Evolutionary conservation across 2,797 vertebrate species (phyloP).

Genomic region (Molossus alvarezi): DNA sequence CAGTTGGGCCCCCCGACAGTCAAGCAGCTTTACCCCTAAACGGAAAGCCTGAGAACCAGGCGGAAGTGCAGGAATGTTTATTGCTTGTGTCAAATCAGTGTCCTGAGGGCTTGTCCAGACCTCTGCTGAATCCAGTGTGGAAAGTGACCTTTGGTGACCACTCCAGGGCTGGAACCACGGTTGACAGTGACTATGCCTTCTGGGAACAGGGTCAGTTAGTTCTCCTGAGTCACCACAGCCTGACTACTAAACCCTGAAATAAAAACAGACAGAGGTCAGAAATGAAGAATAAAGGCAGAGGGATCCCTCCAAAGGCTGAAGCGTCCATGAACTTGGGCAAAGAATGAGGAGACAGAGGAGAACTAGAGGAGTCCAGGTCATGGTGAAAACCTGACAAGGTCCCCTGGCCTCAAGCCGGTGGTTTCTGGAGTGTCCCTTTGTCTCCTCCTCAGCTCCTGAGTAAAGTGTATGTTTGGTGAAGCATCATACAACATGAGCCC

Average conservation of each 20-base stretch:
- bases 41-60: background rate
- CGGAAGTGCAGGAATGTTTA: background rate
- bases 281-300: background rate
- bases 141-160: background rate
- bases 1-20: background rate
- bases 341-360: fast-evolving
- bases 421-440: background rate
- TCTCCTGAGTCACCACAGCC: background rate
- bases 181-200: background rate
- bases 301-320: background rate
- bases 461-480: background rate
- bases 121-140: background rate
- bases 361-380: background rate
- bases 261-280: background rate
- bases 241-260: background rate
- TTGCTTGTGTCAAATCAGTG: background rate
- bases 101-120: background rate
- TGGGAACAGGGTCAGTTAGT: background rate
- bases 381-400: background rate
- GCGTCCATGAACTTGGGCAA: background rate
- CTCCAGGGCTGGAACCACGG: constrained; percentile 26
- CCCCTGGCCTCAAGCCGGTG: too few species aligned
- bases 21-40: background rate
- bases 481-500: background rate
- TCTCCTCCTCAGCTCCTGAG: background rate